Percentiles rank a stretch among this genome's conserved stretches.
These are phyloP conservation scores for Aphelocoma californica DNA, from an alignment of 2,797 vertebrate species.

Conservation along the genomic window DNA sequence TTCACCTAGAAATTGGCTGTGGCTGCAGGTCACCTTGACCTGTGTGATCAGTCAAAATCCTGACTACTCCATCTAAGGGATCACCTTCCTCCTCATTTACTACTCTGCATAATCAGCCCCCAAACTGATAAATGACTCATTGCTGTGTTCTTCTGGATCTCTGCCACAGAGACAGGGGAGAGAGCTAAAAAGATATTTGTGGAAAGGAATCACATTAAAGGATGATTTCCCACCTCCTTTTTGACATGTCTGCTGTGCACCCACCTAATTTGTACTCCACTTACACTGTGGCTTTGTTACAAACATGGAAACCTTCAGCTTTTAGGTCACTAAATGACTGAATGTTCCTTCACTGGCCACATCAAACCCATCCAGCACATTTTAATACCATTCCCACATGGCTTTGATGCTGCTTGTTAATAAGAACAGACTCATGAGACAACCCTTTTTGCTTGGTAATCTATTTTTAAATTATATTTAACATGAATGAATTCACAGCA, in stretches of 20 bases:
- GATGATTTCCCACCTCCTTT: not conserved
- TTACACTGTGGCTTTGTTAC: not conserved
- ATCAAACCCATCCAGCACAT: not conserved
- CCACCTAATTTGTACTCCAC: not conserved
- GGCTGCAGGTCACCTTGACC: not conserved
- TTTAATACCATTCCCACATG: not conserved
- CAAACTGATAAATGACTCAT: not conserved
- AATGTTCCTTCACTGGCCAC: not conserved
- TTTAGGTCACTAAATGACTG: not conserved
- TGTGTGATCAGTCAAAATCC: not conserved
- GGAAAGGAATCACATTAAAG: not conserved
- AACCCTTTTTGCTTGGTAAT: not conserved
- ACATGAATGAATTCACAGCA: not conserved
- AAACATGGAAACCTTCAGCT: not conserved
- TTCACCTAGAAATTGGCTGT: not conserved
- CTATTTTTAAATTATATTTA: not conserved
- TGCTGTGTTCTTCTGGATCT: not conserved
- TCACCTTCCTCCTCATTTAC: not conserved
- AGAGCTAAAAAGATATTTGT: not conserved
- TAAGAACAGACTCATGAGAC: not conserved
- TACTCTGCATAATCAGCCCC: not conserved
- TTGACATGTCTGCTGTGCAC: not conserved
- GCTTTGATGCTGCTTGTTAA: not conserved
- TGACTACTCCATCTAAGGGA: not conserved
- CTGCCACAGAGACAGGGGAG: not conserved